Evolutionary conservation across 2,888 invertebrate species (phyloP).

Genomic region (Acheta domesticus): DNA sequence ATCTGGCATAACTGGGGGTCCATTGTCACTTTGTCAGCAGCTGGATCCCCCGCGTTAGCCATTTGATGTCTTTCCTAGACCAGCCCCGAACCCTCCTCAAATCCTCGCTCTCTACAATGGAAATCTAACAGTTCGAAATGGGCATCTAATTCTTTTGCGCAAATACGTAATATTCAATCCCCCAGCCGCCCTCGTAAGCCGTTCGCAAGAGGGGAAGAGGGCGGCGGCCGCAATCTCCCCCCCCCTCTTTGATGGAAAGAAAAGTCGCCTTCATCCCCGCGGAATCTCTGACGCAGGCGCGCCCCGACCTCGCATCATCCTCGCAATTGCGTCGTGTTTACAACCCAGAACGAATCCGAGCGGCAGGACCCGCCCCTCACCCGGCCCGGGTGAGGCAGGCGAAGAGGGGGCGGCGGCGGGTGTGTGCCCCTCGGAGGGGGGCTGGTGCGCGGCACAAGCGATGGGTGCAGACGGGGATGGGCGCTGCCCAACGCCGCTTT

Average conservation of each 20-base stretch:
- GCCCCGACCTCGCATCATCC: neutral
- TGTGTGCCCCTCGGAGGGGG: no score
- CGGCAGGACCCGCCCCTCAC: neutral
- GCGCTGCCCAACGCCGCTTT: no score
- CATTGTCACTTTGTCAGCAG: no score
- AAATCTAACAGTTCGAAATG: neutral
- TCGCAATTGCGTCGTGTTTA: constrained; percentile 1
- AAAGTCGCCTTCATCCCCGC: constrained; percentile 9
- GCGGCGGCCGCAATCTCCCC: neutral
- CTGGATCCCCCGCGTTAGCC: no score
- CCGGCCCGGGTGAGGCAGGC: neutral
- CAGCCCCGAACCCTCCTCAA: neutral
- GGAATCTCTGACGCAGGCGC: constrained; percentile 1
- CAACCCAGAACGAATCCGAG: constrained; percentile 9
- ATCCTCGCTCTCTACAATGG: neutral
- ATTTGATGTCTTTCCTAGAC: neutral
- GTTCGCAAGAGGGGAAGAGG: neutral
- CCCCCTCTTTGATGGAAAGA: neutral
- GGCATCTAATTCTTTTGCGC: constrained; percentile 1
- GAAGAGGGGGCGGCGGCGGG: neutral
- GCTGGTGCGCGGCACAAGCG: no score
- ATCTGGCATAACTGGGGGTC: no score
- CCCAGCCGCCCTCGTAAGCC: neutral
- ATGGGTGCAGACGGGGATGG: no score
- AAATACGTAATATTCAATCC: constrained; percentile 1